Evolutionary conservation across 2,113 vertebrate species (phyloP), one percentile per base, ranked within the genome.

Genomic region (Aptenodytes patagonicus): DNA sequence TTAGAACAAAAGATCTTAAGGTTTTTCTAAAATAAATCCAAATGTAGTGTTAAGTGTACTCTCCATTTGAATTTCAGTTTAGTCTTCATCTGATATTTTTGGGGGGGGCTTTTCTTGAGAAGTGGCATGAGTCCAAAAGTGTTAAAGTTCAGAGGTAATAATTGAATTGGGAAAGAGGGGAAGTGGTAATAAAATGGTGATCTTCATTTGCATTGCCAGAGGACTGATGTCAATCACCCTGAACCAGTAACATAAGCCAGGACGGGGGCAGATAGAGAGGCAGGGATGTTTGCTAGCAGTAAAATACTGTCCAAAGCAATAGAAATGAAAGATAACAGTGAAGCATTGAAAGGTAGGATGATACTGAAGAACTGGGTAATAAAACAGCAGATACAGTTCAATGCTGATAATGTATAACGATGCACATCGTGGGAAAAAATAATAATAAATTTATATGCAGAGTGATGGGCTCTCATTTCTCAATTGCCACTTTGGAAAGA

Each of bases 1-100:
- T 96, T 95, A 89, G 96, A 96, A 91, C 88, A 88, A 96, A 93
- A 94, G 69, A 89, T 87, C 46, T 73, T 68, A 70, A 44, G 68
- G 7, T 16, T 55, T 94, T 91, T 49, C 17, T 40, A 5, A 75
- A 93, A 72, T n/a, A 87, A 93, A 94, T 86, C 46, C 38, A 82
- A 79, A 66, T 60, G 29, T 80, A 31, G 31, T 13, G 14, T 66
- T 96, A 26, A 17, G 24, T 94, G 12, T 62, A 49, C 34, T 94
- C 49, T 60, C 46, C 28, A 32, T 70, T 78, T 88, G 46, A 73
- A 65, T 87, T 89, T 61, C 22, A 29, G 75, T 95, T 92, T 55
- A 49, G 47, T 80, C 46, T 96, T 87, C 17, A 25, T 81, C 18
- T 66, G 38, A 26, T 34, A 36, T 28, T 49, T 29, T 38, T 10